phyloP scores from a whole-genome alignment of 2,888 invertebrate genomes.

The Caradrina kadenii region DNA sequence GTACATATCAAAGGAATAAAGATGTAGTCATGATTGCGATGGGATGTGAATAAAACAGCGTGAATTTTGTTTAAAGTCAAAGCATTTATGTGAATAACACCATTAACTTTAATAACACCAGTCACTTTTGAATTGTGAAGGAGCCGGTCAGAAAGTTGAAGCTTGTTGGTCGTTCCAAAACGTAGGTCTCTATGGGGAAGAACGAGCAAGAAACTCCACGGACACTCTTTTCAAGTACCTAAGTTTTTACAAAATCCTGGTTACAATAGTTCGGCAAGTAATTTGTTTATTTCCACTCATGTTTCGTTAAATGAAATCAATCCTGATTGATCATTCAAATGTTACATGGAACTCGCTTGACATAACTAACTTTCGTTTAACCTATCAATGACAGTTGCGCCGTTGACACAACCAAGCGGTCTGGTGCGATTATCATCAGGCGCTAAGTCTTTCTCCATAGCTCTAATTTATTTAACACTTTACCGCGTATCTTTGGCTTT shows the following conservation, averaged over 20 bases:
- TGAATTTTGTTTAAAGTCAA: no score
- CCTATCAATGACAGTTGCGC: conserved; percentile 43
- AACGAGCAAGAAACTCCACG: no score
- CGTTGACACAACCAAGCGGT: conserved; percentile 26
- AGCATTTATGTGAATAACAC: no score
- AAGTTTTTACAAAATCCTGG: no score
- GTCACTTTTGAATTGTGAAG: no score
- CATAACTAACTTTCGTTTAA: conserved; percentile 41
- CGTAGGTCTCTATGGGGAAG: no score
- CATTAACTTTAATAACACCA: no score
- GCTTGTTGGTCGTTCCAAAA: no score
- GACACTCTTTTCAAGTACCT: no score
- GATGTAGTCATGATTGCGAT: not conserved
- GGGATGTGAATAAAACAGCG: not conserved
- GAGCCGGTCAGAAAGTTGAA: no score
- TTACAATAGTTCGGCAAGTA: conserved; percentile 1
- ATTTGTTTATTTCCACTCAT: conserved; percentile 17
- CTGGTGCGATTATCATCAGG: conserved; percentile 19
- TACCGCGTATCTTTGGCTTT: conserved; percentile 10
- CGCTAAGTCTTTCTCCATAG: conserved; percentile 29
- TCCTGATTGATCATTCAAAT: conserved; percentile 24
- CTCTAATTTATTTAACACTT: conserved; percentile 45
- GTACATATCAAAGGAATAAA: not conserved
- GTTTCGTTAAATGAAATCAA: conserved; percentile 1
- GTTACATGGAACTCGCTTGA: conserved; percentile 20